Evolutionary conservation across 2,113 vertebrate species (phyloP), one percentile per base, ranked within the genome.

Genomic region (Plestiodon gilberti): DNA sequence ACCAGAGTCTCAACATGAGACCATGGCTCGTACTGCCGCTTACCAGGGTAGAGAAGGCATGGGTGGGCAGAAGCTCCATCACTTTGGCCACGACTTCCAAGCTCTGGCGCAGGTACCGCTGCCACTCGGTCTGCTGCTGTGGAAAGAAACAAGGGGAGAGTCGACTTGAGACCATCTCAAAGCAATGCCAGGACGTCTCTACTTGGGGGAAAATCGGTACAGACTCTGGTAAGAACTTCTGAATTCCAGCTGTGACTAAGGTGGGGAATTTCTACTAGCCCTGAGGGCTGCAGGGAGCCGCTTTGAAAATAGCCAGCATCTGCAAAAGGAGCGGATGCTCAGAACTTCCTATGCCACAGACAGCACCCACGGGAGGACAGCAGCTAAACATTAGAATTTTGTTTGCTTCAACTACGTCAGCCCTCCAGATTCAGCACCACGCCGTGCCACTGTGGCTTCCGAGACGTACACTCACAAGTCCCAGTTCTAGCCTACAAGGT

Each of bases 71-170:
- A 71, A 99, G 97, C 94, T 99, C 99, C 98, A 99, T 99, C 95
- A 99, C 99, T 96, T 98, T 99, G 95, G 98, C 98, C 95, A 99
- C 98, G 30, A 99, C 98, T 92, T 99, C 99, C 95, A 99, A 94
- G 96, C 99, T 99, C 97, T 99, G 99, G 94, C 98, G 98, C 93
- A 99, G 96, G 96, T 99, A 99, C 94, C 97, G 97, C 95, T 99
- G 99, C 99, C 99, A 99, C 93, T 99, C 99, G 0, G 99, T 99
- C 93, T 99, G 99, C 97, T 99, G 98, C 99, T 99, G 95, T 23
- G 15, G 89, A 38, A 77, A 90, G 22, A 89, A 87, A 95, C 65
- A 92, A 13, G 2, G 33, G 3, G 48, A 40, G 95, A 6, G 92
- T 80, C 74, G 89, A 86, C 55, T 93, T 86, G 85, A 70, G 30